Percentiles rank a stretch among this genome's conserved stretches.
phyloP scores from a whole-genome alignment of 1,140 invertebrate genomes.

The Carposina sasakii region DNA sequence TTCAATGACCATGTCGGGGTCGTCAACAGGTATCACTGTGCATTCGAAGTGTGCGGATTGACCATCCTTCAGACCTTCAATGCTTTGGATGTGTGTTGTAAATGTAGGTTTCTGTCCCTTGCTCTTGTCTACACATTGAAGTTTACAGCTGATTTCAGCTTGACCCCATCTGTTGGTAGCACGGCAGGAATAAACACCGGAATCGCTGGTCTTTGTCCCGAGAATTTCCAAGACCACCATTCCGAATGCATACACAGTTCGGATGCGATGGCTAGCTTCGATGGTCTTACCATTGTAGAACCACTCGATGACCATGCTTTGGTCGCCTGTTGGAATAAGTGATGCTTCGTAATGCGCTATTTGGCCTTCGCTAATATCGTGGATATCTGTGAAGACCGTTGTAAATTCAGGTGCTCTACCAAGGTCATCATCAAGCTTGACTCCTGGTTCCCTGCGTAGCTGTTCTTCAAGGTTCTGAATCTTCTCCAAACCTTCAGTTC shows the following conservation, averaged over 20 bases:
- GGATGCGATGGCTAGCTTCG: constrained; percentile 90
- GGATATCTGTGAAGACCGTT: constrained; percentile 87
- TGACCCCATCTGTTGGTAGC: constrained; percentile 92
- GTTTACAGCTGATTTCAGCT: constrained; percentile 87
- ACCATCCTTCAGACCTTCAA: constrained; percentile 91
- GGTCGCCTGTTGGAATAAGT: constrained; percentile 93
- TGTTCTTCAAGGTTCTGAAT: constrained; percentile 94
- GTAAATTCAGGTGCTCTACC: constrained; percentile 91
- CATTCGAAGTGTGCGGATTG: constrained; percentile 95
- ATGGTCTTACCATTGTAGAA: constrained; percentile 94
- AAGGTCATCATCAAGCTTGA: constrained; percentile 79
- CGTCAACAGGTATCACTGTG: constrained; percentile 91
- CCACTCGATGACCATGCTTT: constrained; percentile 98
- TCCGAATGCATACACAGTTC: constrained; percentile 95
- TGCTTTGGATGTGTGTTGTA: constrained; percentile 85
- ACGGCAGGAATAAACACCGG: constrained; percentile 88
- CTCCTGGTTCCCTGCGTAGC: constrained; percentile 79
- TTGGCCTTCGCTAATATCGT: constrained; percentile 89
- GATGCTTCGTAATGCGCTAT: constrained; percentile 96
- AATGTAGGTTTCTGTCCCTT: constrained; percentile 91
- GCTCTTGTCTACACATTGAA: constrained; percentile 89
- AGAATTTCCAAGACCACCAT: constrained; percentile 96
- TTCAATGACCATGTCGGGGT: constrained; percentile 95
- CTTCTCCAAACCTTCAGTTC: constrained; percentile 90
- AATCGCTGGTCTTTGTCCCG: constrained; percentile 91